Evolutionary conservation across 2,797 vertebrate genomes (phyloP), one percentile per base, ranked within the genome.

Genomic region (Sebastes oblongus): DNA sequence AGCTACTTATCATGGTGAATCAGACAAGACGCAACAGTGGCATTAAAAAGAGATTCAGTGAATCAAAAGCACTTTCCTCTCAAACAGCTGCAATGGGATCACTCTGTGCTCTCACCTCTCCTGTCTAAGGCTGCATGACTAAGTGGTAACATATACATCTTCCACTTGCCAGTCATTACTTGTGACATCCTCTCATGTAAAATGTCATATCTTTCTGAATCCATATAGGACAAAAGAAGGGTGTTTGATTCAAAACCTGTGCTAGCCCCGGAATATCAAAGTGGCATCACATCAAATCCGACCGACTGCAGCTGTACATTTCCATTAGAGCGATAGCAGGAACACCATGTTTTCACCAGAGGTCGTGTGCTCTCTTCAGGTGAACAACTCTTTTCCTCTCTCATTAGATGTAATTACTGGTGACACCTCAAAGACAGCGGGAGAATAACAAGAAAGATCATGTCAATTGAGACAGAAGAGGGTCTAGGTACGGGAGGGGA

Each of bases 401-500:
- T 91, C 81, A 91, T 95, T 89, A 88, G 80, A 82, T 59, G 59
- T 89, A 93, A 95, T 93, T 91, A 91, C 67, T 5, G 9, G 72
- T 90, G 92, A 93, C 89, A 90, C 81, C 73, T 86, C 72, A 83
- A 81, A 91, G 86, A 88, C 88, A 85, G 81, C 72, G 34, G 82
- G 80, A 85, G 84, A 82, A 82, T 80, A 72, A 69, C 65, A 84
- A 78, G 83, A 80, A 73, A 42, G 42, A 76, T 78, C 75, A 71
- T 71, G 30, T 81, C 82, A 87, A 76, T 74, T 34, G 76, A 89
- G 75, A 85, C 56, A 55, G 59, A 55, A 55, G 59, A 79, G 46
- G 52, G 82, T 82, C 69, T 68, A 24, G n/a, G 34, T 65, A 60
- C 32, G 10, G 39, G 4, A 60, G 66, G 56, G 3, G 61, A 46